Evolutionary conservation across 2,888 invertebrate species (phyloP), one percentile per base, ranked within the genome.

Genomic region (Heterodera filipjevi): DNA sequence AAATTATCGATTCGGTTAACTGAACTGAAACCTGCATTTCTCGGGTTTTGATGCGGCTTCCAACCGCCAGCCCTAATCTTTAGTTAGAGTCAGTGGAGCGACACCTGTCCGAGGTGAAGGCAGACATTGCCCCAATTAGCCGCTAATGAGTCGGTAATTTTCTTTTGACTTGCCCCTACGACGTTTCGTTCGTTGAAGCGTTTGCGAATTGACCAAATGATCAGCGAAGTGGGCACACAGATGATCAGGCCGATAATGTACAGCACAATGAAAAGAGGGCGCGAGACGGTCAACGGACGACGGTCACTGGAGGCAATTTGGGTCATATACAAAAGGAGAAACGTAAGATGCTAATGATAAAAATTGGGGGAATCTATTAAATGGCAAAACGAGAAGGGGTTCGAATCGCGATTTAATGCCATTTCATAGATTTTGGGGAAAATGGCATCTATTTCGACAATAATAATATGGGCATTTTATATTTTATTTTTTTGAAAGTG

Each of bases 121-220:
- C 78, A 16, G 44, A 68, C 66, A 19, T 14, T 66, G 1, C 22
- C 35, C n/a, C n/a, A n/a, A n/a, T n/a, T n/a, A n/a, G n/a, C n/a
- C n/a, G n/a, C n/a, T n/a, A n/a, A n/a, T n/a, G 10, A 68, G 22
- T 30, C n/a, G n/a, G 53, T 35, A 59, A 46, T 76, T 85, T 85
- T 81, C 83, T 82, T 81, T 83, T 79, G 80, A 83, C 66, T 74
- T 64, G 32, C 79, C 70, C 88, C 88, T 80, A 84, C 88, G 79
- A 88, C 87, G 59, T 83, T 82, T 66, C 83, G 86, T 81, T 88
- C 88, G 82, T 83, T 83, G 81, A 85, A 84, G 79, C 87, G 83
- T 66, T 84, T 85, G 76, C 88, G 85, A 75, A 88, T 81, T 84
- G 82, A 86, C 88, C 88, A 88, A 81, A 88, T 84, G 66, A 81